phyloP scores from a whole-genome alignment of 2,888 invertebrate genomes.

The Pyrgus malvae region DNA sequence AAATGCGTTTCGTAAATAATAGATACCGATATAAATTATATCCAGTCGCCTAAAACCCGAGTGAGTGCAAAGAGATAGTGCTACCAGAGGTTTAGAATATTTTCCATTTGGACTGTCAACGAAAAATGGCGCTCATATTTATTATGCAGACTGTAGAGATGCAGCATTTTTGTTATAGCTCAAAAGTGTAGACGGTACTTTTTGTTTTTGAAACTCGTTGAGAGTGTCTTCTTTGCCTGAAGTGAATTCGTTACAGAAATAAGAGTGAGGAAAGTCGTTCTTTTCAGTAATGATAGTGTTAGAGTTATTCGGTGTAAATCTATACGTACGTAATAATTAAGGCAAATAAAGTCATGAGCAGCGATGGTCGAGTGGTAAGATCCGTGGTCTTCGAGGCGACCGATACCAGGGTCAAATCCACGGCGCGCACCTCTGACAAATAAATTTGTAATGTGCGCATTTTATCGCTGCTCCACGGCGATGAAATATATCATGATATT shows the following conservation, averaged over 20 bases:
- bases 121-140: slow-evolving; percentile 42
- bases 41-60: slow-evolving; percentile 46
- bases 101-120: slow-evolving; percentile 46
- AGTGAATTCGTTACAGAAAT: slow-evolving; percentile 11
- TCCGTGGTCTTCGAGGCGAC: no score
- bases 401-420: no score
- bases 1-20: slow-evolving; percentile 38
- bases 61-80: slow-evolving; percentile 47
- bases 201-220: slow-evolving; percentile 16
- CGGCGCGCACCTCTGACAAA: no score
- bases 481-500: no score
- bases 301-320: no score
- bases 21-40: slow-evolving; percentile 46
- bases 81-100: slow-evolving; percentile 43
- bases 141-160: slow-evolving; percentile 31
- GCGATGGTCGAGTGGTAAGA: no score
- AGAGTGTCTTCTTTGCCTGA: slow-evolving; percentile 7
- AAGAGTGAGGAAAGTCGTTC: slow-evolving; percentile 11
- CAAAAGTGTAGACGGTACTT: slow-evolving; percentile 7
- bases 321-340: no score
- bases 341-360: no score
- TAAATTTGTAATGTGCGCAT: no score
- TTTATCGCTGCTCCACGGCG: no score
- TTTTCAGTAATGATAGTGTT: slow-evolving; percentile 1
- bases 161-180: slow-evolving; percentile 11